Evolutionary conservation across 2,113 vertebrate genomes (phyloP), one percentile per base, ranked within the genome.

Genomic region (Lanius ludovicianus): DNA sequence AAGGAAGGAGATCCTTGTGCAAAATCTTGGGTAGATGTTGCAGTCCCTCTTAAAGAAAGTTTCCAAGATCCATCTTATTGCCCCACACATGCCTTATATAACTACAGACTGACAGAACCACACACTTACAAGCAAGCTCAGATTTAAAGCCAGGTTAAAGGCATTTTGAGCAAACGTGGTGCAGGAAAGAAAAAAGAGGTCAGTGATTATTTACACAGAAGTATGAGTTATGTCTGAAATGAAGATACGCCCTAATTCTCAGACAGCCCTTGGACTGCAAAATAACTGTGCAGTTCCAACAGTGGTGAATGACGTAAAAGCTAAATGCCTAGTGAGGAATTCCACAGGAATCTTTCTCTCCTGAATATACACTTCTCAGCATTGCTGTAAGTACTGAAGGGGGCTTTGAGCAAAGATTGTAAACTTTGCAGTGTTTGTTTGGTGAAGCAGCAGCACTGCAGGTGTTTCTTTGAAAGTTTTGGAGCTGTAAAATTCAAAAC

Each of bases 201-300:
- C 95, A 95, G 64, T 55, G 86, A 95, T 28, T 95, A 93, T 95
- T 97, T 96, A 92, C 65, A 95, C 69, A 92, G 80, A 89, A 89
- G 83, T 77, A 95, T 89, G 93, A 97, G 89, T 94, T 97, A 97
- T 95, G 96, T 96, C 93, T 97, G 94, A 95, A 97, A 95, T 89
- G 76, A 95, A 95, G 91, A 95, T 95, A 96, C 95, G 95, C 81
- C 94, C 94, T 93, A 80, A 87, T 95, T 94, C 86, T 93, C 85
- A 96, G 94, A 96, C 92, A 96, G 88, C 60, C 39, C 37, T 89
- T 91, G 64, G 83, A 92, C 83, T 96, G 90, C 75, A 95, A 86
- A 94, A 87, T 80, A 87, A 62, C 89, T 55, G 25, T 57, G 75
- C 69, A 87, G 80, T 94, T 95, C 88, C 94, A 97, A 68, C 70